phyloP scores from a whole-genome alignment of 2,113 vertebrate genomes.

The Varanus salvator region DNA sequence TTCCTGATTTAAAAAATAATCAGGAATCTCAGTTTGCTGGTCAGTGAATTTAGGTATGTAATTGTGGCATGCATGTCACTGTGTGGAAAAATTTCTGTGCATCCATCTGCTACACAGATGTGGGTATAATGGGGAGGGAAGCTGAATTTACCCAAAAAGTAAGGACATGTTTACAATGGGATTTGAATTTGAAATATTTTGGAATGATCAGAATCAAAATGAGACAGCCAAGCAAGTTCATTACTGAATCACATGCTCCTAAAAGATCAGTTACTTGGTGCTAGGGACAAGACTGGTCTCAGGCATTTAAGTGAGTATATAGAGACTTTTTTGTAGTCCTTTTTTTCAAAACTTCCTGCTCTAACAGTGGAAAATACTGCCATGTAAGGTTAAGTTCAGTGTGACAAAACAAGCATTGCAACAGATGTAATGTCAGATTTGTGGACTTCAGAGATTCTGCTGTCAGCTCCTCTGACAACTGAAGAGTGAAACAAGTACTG shows the following conservation, averaged over 20 bases:
- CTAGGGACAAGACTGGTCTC: neutral
- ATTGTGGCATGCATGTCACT: too few relatives aligned
- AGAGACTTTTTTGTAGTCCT: neutral
- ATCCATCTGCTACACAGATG: neutral
- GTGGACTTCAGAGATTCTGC: neutral
- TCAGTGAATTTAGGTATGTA: neutral
- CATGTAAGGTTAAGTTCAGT: neutral
- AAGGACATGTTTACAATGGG: neutral
- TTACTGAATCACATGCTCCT: neutral
- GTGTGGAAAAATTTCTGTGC: neutral
- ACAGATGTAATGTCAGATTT: slow-evolving; percentile 14
- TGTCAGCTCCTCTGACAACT: neutral
- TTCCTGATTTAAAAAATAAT: neutral
- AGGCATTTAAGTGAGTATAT: neutral
- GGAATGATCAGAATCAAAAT: neutral
- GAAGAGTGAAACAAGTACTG: neutral
- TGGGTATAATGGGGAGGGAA: too few relatives aligned
- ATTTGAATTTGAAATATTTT: neutral
- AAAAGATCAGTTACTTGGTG: neutral
- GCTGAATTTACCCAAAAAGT: neutral
- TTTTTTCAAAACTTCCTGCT: neutral
- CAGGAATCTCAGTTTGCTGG: neutral
- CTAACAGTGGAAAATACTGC: neutral
- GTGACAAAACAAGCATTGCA: slow-evolving; percentile 16
- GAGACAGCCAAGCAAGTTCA: neutral